phyloP scores from a whole-genome alignment of 2,888 invertebrate genomes.

The Fragum fragum region DNA sequence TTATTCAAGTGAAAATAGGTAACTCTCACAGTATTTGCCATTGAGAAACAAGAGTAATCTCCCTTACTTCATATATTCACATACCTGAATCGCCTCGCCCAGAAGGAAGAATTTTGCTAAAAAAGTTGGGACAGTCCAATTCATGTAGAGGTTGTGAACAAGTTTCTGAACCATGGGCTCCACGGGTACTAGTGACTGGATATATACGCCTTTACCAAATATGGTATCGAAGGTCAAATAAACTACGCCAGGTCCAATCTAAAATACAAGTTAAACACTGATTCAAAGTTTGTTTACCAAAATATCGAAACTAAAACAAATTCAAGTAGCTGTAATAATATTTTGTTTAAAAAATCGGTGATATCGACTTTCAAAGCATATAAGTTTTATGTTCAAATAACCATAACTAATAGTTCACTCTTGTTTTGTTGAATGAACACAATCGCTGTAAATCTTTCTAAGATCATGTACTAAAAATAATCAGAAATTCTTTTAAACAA shows the following conservation, averaged over 20 bases:
- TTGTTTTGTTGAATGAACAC: too few relatives aligned
- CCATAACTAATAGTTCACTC: too few relatives aligned
- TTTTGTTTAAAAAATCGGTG: background rate
- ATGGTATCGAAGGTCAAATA: conserved; percentile 90
- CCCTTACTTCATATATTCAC: conserved; percentile 36
- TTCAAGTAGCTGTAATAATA: background rate
- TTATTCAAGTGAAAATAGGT: background rate
- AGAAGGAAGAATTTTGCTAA: conserved; percentile 90
- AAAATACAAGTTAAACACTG: conserved; percentile 33
- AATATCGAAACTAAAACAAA: background rate
- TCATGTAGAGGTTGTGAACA: conserved; percentile 92
- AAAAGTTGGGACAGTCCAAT: conserved; percentile 89
- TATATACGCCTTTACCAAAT: conserved; percentile 89
- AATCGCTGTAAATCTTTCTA: too few relatives aligned
- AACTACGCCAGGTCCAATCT: conserved; percentile 90
- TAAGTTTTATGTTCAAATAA: too few relatives aligned
- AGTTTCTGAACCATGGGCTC: conserved; percentile 93
- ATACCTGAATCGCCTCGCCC: conserved; percentile 89
- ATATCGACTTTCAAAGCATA: background rate
- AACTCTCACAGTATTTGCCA: background rate
- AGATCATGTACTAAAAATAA: too few relatives aligned
- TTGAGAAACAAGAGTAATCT: background rate
- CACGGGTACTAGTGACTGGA: conserved; percentile 93
- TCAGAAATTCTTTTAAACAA: too few relatives aligned
- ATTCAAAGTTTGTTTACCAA: background rate